Base-by-base conservation (phyloP, 2,113 vertebrate genomes). In the Channa argus region DNA sequence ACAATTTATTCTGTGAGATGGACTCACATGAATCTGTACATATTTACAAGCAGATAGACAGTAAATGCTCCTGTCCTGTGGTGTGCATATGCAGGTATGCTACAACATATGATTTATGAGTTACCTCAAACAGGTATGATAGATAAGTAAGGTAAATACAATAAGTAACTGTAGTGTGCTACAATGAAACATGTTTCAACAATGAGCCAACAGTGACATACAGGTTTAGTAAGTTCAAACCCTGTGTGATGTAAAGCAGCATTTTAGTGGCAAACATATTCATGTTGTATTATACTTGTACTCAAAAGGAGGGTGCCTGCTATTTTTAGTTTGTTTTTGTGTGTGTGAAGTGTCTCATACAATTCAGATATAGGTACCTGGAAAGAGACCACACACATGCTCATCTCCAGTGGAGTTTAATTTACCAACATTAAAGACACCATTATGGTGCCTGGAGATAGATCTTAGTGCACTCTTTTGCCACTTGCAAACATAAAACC, bases 311-410 rank as follows among this genome's bases (percentile, higher is more conserved):
- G 10, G 45, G n/a, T 39, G 34, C 66, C 58, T 43, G 56, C 47
- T 75, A 58, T 82, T 47, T 75, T 73, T 36, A 70, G 62, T 54
- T 71, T 37, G 38, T 47, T 5, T 71, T 63, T 74, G 44, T 63
- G 54, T 62, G 45, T 56, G 59, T 61, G 67, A 71, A 52, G 63
- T 36, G 69, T 69, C 65, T 89, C 63, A 84, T 75, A 3, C 0
- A 43, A 78, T 80, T 72, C 86, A 90, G 81, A 86, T 90, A 81
- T 49, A 45, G 41, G 51, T 63, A 63, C 76, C 6, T 58, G 51
- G 39, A 59, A 36, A 8, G 56, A 62, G 85, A 84, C 88, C 86
- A 84, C 83, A 88, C 83, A 80, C 55, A 51, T 41, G 41, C 71
- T 76, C 11, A 2, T 81, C 39, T 65, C 24, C 44, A 5, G 41